Percentiles rank a stretch among this genome's conserved stretches.
Conservation (phyloP, 2,888 invertebrate genomes). For the Spicauda simplicius region DNA sequence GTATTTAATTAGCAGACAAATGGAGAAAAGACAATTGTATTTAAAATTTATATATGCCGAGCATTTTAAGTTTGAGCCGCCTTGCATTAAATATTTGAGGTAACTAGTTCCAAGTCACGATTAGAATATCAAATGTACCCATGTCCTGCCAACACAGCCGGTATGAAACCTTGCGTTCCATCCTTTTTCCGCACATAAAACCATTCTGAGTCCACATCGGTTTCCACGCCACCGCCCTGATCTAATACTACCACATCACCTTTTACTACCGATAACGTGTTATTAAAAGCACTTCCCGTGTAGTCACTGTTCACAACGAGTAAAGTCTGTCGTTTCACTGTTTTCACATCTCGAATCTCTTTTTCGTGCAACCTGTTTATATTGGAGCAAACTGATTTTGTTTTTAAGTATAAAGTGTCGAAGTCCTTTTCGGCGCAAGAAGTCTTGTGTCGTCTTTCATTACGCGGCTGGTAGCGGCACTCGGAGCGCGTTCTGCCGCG, state of each 20-base stretch:
- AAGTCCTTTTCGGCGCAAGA: conserved; percentile 89
- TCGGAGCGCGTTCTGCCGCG: conserved; percentile 88
- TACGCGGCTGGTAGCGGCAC: conserved; percentile 84
- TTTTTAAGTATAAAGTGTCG: conserved; percentile 88
- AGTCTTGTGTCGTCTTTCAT: conserved; percentile 61
- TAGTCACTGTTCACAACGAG: conserved; percentile 89
- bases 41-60: no score
- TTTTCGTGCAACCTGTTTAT: conserved; percentile 60
- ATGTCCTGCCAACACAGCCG: conserved; percentile 90
- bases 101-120: conserved; percentile 5
- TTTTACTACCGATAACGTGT: conserved; percentile 86
- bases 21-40: no score
- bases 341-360: conserved; percentile 48
- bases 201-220: conserved; percentile 88
- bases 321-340: conserved; percentile 86
- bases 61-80: neutral
- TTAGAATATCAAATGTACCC: conserved; percentile 86
- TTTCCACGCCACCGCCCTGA: conserved; percentile 63
- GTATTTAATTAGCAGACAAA: no score
- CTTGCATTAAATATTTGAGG: neutral
- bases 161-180: conserved; percentile 90
- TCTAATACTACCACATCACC: conserved; percentile 91
- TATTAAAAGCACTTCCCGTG: conserved; percentile 81
- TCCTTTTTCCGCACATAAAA: conserved; percentile 90
- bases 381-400: conserved; percentile 73